Conservation (phyloP, 2,797 vertebrate species). For the Chromobotia macracanthus region DNA sequence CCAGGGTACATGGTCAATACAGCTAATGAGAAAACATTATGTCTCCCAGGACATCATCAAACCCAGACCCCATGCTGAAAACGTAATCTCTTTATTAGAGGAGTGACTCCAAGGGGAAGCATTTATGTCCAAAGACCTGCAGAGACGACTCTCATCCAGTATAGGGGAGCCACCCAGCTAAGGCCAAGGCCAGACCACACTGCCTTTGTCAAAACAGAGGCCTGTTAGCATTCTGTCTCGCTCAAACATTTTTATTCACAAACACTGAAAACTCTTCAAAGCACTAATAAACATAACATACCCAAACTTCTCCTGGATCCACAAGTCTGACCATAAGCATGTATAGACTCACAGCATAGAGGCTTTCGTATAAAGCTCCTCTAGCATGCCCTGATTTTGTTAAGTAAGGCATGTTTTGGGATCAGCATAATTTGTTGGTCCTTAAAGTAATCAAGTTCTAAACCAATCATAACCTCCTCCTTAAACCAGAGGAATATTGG, state of each 20-base stretch:
- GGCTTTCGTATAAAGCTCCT: too few species aligned
- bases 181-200: conserved; percentile 15
- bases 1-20: background rate
- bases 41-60: conserved; percentile 38
- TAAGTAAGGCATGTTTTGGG: background rate
- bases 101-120: conserved; percentile 49
- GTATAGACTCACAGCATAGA: background rate
- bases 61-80: conserved; percentile 42
- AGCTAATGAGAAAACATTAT: conserved; percentile 4
- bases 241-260: conserved; percentile 2
- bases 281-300: background rate
- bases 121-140: conserved; percentile 44
- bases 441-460: too few species aligned
- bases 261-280: conserved; percentile 14
- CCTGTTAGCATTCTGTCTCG: background rate
- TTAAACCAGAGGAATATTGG: too few species aligned
- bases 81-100: conserved; percentile 44
- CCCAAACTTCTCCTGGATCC: background rate
- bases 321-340: background rate
- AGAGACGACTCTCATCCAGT: conserved; percentile 35
- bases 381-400: too few species aligned
- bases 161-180: conserved; percentile 39
- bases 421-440: background rate
- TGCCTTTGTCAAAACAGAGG: conserved; percentile 36
- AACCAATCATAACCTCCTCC: too few species aligned